Conservation (phyloP, 1,140 invertebrate species). For the Campoletis sonorensis region DNA sequence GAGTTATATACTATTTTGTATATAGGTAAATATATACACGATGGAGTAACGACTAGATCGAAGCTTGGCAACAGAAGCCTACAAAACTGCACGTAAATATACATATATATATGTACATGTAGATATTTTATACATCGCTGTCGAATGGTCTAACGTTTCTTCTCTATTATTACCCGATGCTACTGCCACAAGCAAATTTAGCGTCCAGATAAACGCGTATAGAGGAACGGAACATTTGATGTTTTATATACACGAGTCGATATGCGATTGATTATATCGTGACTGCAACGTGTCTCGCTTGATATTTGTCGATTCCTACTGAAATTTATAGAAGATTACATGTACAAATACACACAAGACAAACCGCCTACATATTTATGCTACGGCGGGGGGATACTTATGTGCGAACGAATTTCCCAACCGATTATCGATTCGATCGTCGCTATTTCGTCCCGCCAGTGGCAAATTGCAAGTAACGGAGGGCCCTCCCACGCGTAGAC, state of each 20-base stretch:
- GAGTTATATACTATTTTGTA: slow-evolving; percentile 44
- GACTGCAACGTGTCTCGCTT: no score
- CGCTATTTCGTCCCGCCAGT: slow-evolving; percentile 45
- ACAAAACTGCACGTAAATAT: no score
- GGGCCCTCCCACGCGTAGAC: no score
- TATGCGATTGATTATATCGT: no score
- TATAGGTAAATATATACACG: slow-evolving; percentile 12
- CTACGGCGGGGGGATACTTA: neutral
- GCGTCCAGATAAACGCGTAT: neutral
- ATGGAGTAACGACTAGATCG: slow-evolving; percentile 55
- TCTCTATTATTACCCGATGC: slow-evolving; percentile 23
- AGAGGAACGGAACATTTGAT: no score
- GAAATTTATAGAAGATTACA: no score
- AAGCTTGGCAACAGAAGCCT: slow-evolving; percentile 49
- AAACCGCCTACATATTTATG: no score
- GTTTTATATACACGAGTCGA: no score
- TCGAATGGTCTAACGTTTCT: slow-evolving; percentile 7
- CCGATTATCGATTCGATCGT: slow-evolving; percentile 49
- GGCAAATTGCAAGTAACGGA: slow-evolving; percentile 47
- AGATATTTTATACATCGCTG: no score
- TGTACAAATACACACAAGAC: no score
- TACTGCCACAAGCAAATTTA: slow-evolving; percentile 19
- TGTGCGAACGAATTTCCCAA: neutral
- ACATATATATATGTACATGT: no score
- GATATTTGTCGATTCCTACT: no score